Conservation (phyloP, 2,888 invertebrate species). For the Pseudanteris insignis region DNA sequence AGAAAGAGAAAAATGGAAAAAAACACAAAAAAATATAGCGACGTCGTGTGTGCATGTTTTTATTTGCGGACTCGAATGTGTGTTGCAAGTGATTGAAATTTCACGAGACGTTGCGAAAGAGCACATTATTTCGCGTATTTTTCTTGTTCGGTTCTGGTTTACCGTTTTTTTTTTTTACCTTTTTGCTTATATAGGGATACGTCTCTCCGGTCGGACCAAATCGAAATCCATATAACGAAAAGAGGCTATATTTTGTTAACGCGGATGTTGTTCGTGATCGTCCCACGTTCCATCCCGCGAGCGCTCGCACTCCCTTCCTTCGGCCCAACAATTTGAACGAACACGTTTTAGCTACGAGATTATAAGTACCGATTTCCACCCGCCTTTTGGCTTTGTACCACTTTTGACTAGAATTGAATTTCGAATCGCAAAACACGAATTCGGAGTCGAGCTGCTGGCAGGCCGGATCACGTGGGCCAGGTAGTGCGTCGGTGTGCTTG, state of each 20-base stretch:
- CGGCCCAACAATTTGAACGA: neutral
- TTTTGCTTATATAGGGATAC: too few relatives aligned
- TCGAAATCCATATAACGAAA: constrained; percentile 63
- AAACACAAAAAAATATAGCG: constrained; percentile 10
- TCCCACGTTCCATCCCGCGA: constrained; percentile 42
- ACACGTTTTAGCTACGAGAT: constrained; percentile 38
- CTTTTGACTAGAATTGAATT: constrained; percentile 66
- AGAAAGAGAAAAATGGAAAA: neutral
- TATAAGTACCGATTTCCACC: constrained; percentile 63
- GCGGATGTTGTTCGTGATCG: constrained; percentile 55
- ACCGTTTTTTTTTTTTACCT: constrained; percentile 36
- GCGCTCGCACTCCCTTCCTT: constrained; percentile 30
- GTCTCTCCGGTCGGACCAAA: too few relatives aligned
- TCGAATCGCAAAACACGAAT: constrained; percentile 49
- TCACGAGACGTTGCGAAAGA: constrained; percentile 28
- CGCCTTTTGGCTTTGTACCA: constrained; percentile 60
- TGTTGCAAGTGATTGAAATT: constrained; percentile 46
- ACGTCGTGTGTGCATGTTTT: constrained; percentile 63
- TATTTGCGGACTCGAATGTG: constrained; percentile 62
- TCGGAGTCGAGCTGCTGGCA: constrained; percentile 20
- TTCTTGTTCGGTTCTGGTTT: constrained; percentile 41
- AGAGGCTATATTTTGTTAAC: constrained; percentile 65
- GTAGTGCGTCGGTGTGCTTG: constrained; percentile 65
- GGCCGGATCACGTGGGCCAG: constrained; percentile 54
- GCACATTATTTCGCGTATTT: constrained; percentile 19